A percentile compares a stretch with the other conserved stretches of the same genome.
These are phyloP conservation scores for Drosophila chauvacae DNA, from an alignment of 1,140 invertebrate genomes.

Conservation along the genomic window DNA sequence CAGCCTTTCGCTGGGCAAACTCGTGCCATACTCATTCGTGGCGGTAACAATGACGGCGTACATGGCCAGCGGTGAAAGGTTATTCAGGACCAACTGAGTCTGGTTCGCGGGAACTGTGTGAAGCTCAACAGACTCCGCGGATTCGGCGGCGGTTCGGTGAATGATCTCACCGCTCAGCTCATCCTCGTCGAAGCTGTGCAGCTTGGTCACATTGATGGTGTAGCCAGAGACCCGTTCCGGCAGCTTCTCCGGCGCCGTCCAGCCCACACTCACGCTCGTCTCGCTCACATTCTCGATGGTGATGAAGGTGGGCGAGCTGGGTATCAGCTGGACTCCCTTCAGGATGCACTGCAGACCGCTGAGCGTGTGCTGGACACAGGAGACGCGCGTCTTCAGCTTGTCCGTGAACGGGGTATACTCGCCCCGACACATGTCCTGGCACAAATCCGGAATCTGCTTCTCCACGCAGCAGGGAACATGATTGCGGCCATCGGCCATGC, in stretches of 20 bases:
- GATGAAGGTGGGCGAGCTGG: slow-evolving; percentile 89
- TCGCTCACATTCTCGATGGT: slow-evolving; percentile 89
- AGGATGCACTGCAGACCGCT: slow-evolving; percentile 92
- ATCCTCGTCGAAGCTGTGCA: slow-evolving; percentile 88
- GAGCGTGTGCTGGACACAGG: slow-evolving; percentile 92
- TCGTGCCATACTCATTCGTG: slow-evolving; percentile 90
- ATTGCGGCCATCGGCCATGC: slow-evolving; percentile 91
- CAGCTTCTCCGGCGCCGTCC: slow-evolving; percentile 88
- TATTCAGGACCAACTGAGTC: slow-evolving; percentile 87
- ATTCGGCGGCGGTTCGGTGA: slow-evolving; percentile 16
- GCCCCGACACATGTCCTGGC: slow-evolving; percentile 93
- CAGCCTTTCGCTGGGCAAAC: slow-evolving; percentile 90
- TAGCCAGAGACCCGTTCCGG: slow-evolving; percentile 88
- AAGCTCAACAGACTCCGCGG: slow-evolving; percentile 77
- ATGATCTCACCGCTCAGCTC: slow-evolving; percentile 61
- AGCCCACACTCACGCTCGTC: slow-evolving; percentile 89
- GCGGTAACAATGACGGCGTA: slow-evolving; percentile 91
- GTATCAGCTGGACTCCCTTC: slow-evolving; percentile 91
- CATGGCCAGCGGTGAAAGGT: slow-evolving; percentile 90
- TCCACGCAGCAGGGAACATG: slow-evolving; percentile 93
- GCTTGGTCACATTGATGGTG: slow-evolving; percentile 89
- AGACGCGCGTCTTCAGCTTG: slow-evolving; percentile 92
- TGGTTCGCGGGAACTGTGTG: slow-evolving; percentile 85
- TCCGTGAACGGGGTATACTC: slow-evolving; percentile 93
- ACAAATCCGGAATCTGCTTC: slow-evolving; percentile 92